A percentile compares a stretch with the other conserved stretches of the same genome.
Conservation (phyloP, 2,113 vertebrate species). For the human (Homo sapiens) region GRCh38 chr20:51263001-51263500, state of each 20-base stretch:
- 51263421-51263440: neutral
- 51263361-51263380: neutral
- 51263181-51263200: neutral
- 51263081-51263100: neutral
- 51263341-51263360: neutral
- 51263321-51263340: neutral
- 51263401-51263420: neutral
- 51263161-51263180: neutral
- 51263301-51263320: neutral
- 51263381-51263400: neutral
- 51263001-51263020: neutral
- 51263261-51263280: neutral
- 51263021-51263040: fast-evolving
- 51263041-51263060: neutral
- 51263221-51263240: neutral
- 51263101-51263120: neutral
- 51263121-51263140: neutral
- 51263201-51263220: constrained; percentile 15
- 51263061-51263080: neutral
- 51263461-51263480: neutral
- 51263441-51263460: neutral
- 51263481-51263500: neutral
- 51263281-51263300: neutral
- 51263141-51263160: neutral
- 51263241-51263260: neutral